Base-by-base conservation (phyloP, 2,113 vertebrate species). In the Nothoprocta pentlandii region DNA sequence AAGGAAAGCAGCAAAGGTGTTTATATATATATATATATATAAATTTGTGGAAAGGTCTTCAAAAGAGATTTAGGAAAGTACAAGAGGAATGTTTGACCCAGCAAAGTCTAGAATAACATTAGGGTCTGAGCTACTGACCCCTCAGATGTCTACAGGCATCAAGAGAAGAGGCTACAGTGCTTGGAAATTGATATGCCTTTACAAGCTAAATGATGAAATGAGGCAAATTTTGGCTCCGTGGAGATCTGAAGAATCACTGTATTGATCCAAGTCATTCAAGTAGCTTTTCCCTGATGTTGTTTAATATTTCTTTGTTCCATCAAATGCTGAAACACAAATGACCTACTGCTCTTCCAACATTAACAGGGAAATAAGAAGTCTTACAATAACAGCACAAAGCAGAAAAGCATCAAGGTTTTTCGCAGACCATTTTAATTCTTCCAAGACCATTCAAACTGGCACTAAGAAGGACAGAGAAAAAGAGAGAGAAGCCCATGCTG, bases 191-290 rank as follows among this genome's bases (percentile, higher is more conserved):
- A 10, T 5, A 5, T 3, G 54, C 28, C 30, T 16, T 32, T 58
- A 32, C 54, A 32, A 46, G 56, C 21, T 80, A 9, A 86, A 22
- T 0, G 58, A 12, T 8, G 30, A 6, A 54, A 30, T 34, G 12
- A 82, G 39, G 68, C 7, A 39, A 62, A 61, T 30, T 71, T 76
- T 46, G 39, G 5, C 22, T 53, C 21, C 61, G 0, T 19, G 26
- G 51, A 75, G 4, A 46, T 14, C 26, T 53, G n/a, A 78, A n/a
- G 28, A 77, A 51, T 28, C 51, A 30, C 5, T 67, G 4, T 2
- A 1, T 10, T 86, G 14, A 16, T n/a, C 42, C 46, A 41, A 91
- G 62, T n/a, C 8, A 42, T 0, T 0, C 3, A 42, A 66, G 28
- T 42, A 8, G 1, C 79, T 77, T 81, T 36, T 56, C 17, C 25